A percentile compares a stretch with the other conserved stretches of the same genome.
These are phyloP conservation scores for Python bivittatus DNA, from an alignment of 2,113 vertebrate genomes.

Conservation along the genomic window DNA sequence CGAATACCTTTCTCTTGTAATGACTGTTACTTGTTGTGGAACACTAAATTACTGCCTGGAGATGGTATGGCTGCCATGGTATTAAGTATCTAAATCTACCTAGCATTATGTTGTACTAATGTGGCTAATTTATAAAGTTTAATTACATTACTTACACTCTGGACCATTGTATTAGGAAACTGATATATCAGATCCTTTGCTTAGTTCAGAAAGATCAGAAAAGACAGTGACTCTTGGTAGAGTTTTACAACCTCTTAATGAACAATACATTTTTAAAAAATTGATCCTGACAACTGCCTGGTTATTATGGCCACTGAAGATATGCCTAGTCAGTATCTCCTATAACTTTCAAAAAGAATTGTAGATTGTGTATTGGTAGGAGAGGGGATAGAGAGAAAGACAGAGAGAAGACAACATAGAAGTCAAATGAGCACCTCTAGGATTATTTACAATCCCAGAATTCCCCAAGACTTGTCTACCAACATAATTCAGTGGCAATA, in stretches of 20 bases:
- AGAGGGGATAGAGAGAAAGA: not conserved
- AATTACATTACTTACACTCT: not conserved
- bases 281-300: not conserved
- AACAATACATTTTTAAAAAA: not conserved
- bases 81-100: not conserved
- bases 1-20: not conserved
- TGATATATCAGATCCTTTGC: not conserved
- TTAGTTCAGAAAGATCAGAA: not conserved
- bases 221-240: not conserved
- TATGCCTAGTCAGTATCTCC: not conserved
- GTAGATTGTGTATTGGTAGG: not conserved
- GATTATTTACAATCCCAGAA: not conserved
- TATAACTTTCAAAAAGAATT: not conserved
- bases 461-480: not conserved
- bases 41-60: not conserved
- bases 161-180: not conserved
- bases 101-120: not conserved
- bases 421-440: not conserved
- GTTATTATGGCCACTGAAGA: not conserved
- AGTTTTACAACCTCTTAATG: not conserved
- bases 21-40: not conserved
- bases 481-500: not conserved
- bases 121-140: not conserved
- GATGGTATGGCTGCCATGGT: not conserved
- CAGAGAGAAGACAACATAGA: not conserved